Percentiles rank a stretch among this genome's conserved stretches.
These are phyloP conservation scores for Listronotus bonariensis DNA, from an alignment of 1,140 invertebrate species.

Conservation along the genomic window DNA sequence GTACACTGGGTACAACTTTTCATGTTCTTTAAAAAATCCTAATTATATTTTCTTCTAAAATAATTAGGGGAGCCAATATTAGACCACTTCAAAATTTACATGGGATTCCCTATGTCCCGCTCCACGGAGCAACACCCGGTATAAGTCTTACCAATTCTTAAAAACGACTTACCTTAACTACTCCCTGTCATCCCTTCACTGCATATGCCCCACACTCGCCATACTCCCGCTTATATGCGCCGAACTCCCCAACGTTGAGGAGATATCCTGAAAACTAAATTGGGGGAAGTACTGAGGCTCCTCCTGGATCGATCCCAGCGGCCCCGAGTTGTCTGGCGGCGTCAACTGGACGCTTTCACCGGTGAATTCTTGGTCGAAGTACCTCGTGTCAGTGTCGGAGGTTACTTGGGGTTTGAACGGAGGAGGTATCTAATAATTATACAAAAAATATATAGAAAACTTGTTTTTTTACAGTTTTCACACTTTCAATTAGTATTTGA, in stretches of 20 bases:
- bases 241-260: constrained; percentile 54
- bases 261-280: constrained; percentile 68
- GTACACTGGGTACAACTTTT: too few species aligned
- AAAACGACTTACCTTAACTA: not conserved
- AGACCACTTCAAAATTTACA: too few species aligned
- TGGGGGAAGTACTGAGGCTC: constrained; percentile 67
- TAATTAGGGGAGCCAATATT: too few species aligned
- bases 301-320: constrained; percentile 65
- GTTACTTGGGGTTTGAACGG: constrained; percentile 97
- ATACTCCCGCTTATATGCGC: constrained; percentile 53
- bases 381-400: constrained; percentile 94
- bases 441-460: too few species aligned
- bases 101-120: too few species aligned
- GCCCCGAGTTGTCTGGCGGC: constrained; percentile 78
- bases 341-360: constrained; percentile 95
- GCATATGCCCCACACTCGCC: constrained; percentile 51
- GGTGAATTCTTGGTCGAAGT: constrained; percentile 99
- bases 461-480: too few species aligned
- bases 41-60: too few species aligned
- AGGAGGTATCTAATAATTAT: constrained; percentile 69
- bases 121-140: too few species aligned
- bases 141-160: too few species aligned
- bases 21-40: too few species aligned
- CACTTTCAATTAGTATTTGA: too few species aligned
- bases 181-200: constrained; percentile 40